A percentile compares a stretch with the other conserved stretches of the same genome.
Conservation (phyloP, 2,888 invertebrate species). For the Catocala sponsa region DNA sequence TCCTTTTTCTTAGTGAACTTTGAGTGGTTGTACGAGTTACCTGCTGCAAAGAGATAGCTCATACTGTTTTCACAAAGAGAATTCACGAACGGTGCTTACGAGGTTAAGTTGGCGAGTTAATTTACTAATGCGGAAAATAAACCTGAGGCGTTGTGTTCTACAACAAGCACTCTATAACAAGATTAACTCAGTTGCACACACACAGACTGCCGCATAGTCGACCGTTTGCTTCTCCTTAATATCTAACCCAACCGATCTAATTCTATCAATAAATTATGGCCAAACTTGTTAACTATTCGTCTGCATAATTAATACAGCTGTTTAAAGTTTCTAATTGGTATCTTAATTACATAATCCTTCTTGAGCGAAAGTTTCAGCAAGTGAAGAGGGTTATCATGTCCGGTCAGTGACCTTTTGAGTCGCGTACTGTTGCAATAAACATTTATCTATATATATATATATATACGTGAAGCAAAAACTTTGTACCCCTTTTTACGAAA, state of each 20-base stretch:
- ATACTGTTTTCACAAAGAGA: constrained; percentile 33
- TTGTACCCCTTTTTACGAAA: no score
- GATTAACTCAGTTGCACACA: constrained; percentile 12
- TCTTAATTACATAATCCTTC: constrained; percentile 49
- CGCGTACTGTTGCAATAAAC: not conserved
- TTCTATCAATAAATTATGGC: constrained; percentile 23
- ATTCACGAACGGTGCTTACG: constrained; percentile 30
- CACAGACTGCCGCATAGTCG: not conserved
- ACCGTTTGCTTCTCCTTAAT: not conserved
- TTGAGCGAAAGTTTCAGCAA: constrained; percentile 33
- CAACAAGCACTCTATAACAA: constrained; percentile 1
- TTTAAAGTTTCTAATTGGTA: constrained; percentile 45
- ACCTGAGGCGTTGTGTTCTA: constrained; percentile 6
- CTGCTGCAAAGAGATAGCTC: constrained; percentile 34
- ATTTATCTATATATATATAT: no score
- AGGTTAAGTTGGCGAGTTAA: constrained; percentile 43
- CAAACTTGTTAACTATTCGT: constrained; percentile 38
- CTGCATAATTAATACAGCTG: constrained; percentile 36
- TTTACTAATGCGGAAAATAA: constrained; percentile 43
- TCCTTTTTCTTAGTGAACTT: constrained; percentile 26
- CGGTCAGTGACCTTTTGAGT: constrained; percentile 18
- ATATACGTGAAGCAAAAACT: no score
- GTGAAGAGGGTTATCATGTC: constrained; percentile 20
- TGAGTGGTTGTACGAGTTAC: constrained; percentile 22
- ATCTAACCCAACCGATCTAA: constrained; percentile 20